phyloP scores from a whole-genome alignment of 2,113 vertebrate species.

The Calidris pygmaea region DNA sequence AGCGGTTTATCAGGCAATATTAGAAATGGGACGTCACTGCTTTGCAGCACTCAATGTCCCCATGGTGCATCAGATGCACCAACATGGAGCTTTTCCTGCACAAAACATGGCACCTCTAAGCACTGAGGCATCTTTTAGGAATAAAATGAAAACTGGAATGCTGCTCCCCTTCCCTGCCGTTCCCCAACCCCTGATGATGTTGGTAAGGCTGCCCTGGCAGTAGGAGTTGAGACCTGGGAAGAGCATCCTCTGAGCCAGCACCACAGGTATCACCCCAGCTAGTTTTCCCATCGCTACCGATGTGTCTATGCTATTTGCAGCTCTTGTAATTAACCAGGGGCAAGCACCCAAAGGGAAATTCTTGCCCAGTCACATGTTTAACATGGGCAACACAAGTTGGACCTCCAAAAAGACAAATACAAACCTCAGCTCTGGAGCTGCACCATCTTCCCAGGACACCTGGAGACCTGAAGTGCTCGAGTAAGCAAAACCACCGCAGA shows the following conservation, averaged over 20 bases:
- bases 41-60: background rate
- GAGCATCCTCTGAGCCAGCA: background rate
- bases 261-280: background rate
- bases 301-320: background rate
- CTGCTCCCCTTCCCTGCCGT: background rate
- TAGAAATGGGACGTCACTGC: background rate
- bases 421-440: background rate
- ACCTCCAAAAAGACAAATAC: background rate
- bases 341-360: rapidly evolving
- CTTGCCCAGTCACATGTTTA: background rate
- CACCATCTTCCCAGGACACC: background rate
- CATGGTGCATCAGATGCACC: background rate
- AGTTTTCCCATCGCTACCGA: rapidly evolving
- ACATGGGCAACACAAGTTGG: background rate
- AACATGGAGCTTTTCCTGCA: background rate
- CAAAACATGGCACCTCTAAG: background rate
- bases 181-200: background rate
- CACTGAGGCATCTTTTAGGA: background rate
- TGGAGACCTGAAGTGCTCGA: background rate
- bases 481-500: rapidly evolving
- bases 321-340: background rate
- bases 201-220: background rate
- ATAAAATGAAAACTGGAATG: background rate
- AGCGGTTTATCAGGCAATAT: background rate
- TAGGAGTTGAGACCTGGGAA: rapidly evolving